Conservation (phyloP, 2,888 invertebrate genomes). For the Eristalis intricaria region DNA sequence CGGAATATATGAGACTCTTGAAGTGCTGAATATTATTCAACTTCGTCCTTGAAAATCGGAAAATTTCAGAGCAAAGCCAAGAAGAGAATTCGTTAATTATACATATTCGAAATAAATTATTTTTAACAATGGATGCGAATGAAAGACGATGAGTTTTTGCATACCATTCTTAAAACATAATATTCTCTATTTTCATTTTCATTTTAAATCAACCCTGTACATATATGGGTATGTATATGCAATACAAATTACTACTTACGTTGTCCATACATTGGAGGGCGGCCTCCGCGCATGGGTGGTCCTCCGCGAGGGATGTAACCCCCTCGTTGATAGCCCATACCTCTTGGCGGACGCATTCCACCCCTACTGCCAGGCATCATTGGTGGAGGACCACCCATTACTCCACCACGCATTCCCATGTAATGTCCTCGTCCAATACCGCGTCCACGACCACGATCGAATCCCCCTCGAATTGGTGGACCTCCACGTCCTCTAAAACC, state of each 20-base stretch:
- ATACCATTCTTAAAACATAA: no score
- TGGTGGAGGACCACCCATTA: slow-evolving; percentile 73
- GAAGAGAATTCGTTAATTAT: no score
- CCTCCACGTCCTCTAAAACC: slow-evolving; percentile 79
- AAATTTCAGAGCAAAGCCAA: no score
- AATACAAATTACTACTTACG: slow-evolving; percentile 77
- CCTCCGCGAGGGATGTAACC: slow-evolving; percentile 71
- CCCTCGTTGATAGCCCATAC: slow-evolving; percentile 78
- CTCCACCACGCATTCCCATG: slow-evolving; percentile 78
- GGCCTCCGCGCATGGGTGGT: slow-evolving; percentile 76
- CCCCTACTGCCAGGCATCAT: slow-evolving; percentile 78
- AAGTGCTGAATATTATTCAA: no score
- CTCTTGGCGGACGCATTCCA: slow-evolving; percentile 78
- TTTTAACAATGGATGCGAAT: no score
- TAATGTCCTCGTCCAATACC: slow-evolving; percentile 81
- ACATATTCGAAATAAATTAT: no score
- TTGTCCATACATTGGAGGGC: slow-evolving; percentile 79
- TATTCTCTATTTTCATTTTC: no score
- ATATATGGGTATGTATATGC: not conserved
- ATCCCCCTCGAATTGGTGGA: slow-evolving; percentile 79
- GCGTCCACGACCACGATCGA: slow-evolving; percentile 80
- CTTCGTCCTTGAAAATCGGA: no score
- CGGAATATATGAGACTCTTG: no score
- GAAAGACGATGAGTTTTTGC: no score
- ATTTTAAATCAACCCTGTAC: no score